phyloP scores from a whole-genome alignment of 2,797 vertebrate genomes.

The Spinibarbus caldwelli region DNA sequence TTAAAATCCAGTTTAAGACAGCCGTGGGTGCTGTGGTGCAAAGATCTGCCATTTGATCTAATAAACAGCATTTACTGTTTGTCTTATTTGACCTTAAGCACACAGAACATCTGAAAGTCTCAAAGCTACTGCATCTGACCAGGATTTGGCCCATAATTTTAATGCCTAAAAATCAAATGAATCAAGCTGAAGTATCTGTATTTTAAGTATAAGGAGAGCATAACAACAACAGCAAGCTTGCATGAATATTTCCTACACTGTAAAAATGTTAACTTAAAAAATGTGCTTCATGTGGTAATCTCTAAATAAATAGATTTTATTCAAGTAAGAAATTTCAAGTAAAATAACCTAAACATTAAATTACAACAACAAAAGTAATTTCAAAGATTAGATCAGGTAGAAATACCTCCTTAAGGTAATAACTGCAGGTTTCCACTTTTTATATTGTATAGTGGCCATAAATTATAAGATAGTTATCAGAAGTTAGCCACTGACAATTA shows the following conservation, averaged over 20 bases:
- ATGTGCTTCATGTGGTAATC: neutral
- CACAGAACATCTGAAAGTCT: conserved; percentile 17
- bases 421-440: neutral
- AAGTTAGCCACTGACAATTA: neutral
- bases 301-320: neutral
- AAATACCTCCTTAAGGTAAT: neutral
- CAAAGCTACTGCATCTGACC: conserved; percentile 10
- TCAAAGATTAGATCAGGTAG: neutral
- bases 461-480: neutral
- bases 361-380: neutral
- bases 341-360: neutral
- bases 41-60: conserved; percentile 51
- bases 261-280: neutral
- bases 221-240: neutral
- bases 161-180: neutral
- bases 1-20: conserved; percentile 70
- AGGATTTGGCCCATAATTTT: neutral
- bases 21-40: conserved; percentile 53
- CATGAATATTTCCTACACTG: neutral
- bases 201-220: neutral
- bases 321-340: neutral
- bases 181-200: neutral
- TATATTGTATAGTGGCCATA: neutral
- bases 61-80: conserved; percentile 39
- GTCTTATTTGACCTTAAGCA: conserved; percentile 48